Evolutionary conservation across 2,888 invertebrate species (phyloP).

Genomic region (Gymnocheta viridis): DNA sequence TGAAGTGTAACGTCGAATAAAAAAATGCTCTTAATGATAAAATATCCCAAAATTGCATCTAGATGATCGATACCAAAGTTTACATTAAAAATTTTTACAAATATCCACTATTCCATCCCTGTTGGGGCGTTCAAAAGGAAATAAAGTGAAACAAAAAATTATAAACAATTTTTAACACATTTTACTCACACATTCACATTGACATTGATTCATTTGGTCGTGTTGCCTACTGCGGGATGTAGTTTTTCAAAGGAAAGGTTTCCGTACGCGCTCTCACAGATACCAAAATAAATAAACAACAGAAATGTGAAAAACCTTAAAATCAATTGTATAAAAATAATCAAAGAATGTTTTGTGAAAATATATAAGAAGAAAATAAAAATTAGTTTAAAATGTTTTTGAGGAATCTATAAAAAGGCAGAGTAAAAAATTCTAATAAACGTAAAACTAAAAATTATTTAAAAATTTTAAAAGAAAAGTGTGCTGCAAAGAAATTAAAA

Average conservation of each 20-base stretch:
- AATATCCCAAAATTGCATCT: too few species aligned
- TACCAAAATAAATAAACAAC: constrained; percentile 28
- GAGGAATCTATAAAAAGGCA: neutral
- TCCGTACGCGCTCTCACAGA: constrained; percentile 1
- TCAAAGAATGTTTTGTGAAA: neutral
- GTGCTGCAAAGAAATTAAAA: neutral
- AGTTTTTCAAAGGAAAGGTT: constrained; percentile 10
- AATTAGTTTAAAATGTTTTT: neutral
- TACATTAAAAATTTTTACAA: neutral
- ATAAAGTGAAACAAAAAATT: neutral
- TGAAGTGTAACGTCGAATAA: too few species aligned
- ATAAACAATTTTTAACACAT: constrained; percentile 31
- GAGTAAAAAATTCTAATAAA: neutral
- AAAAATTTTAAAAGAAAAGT: neutral
- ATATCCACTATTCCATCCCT: neutral
- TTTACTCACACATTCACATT: constrained; percentile 35
- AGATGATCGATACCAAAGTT: too few species aligned
- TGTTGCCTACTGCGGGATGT: constrained; percentile 19
- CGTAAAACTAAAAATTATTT: neutral
- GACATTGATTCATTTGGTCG: constrained; percentile 42
- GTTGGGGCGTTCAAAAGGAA: neutral
- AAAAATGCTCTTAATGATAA: too few species aligned
- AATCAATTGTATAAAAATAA: constrained; percentile 12
- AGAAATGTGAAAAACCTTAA: constrained; percentile 10
- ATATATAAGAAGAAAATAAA: neutral